Evolutionary conservation across 2,113 vertebrate genomes (phyloP).

Genomic region (Sceloporus undulatus): DNA sequence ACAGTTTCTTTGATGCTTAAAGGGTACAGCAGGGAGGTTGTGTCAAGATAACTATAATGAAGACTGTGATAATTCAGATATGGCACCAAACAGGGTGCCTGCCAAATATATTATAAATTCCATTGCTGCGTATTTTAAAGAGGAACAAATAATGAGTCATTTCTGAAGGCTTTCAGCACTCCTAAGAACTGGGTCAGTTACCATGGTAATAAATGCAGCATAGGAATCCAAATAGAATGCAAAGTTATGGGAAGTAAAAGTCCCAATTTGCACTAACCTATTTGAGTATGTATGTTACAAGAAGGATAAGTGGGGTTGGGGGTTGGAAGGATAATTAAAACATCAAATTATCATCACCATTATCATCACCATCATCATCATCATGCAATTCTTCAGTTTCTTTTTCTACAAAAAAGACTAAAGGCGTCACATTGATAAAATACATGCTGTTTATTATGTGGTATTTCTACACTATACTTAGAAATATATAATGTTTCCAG

Average conservation of each 20-base stretch:
- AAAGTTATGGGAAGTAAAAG: slow-evolving; percentile 13
- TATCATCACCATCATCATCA: no score
- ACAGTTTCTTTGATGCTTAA: not conserved
- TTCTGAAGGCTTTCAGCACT: not conserved
- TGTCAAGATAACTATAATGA: not conserved
- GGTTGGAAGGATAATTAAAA: not conserved
- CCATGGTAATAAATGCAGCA: slow-evolving; percentile 33
- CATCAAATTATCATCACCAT: not conserved
- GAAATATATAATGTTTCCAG: slow-evolving; percentile 48
- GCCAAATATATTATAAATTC: slow-evolving; percentile 10
- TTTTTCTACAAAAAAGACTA: not conserved
- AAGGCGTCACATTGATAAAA: not conserved
- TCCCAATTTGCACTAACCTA: not conserved
- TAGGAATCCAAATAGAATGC: slow-evolving; percentile 37
- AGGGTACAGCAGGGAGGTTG: not conserved
- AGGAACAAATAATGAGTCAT: not conserved
- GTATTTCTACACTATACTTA: slow-evolving; percentile 18
- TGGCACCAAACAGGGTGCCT: not conserved
- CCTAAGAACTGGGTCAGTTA: slow-evolving; percentile 27
- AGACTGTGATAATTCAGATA: not conserved
- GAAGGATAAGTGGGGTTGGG: no score
- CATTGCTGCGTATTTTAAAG: slow-evolving; percentile 28
- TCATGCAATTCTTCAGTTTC: no score
- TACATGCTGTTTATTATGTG: not conserved
- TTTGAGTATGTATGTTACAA: not conserved